These are phyloP conservation scores for Lutjanus argentimaculatus DNA, from an alignment of 2,797 vertebrate species.

Conservation along the genomic window DNA sequence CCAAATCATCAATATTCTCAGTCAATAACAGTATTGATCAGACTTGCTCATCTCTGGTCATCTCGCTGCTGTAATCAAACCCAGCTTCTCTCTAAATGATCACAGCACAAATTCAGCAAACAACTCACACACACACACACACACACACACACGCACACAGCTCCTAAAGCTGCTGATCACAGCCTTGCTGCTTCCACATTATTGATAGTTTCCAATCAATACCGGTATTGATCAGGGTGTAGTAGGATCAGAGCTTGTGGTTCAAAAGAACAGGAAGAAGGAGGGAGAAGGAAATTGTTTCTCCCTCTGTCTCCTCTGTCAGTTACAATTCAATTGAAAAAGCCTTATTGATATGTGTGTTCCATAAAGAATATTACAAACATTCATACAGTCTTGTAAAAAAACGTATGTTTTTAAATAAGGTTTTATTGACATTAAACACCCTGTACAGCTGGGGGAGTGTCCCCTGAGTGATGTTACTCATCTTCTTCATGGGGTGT, in stretches of 20 bases:
- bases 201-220: constrained; percentile 53
- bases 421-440: background rate
- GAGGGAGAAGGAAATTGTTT: background rate
- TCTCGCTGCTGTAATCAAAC: constrained; percentile 59
- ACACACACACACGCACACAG: constrained; percentile 26
- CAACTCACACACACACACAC: constrained; percentile 7
- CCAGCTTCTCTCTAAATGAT: constrained; percentile 53
- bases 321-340: constrained; percentile 10
- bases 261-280: constrained; percentile 23
- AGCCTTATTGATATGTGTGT: background rate
- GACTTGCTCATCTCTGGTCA: constrained; percentile 51
- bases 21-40: constrained; percentile 53
- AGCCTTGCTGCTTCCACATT: constrained; percentile 28
- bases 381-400: background rate
- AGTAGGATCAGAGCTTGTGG: constrained; percentile 10
- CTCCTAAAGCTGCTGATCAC: constrained; percentile 67
- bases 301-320: background rate
- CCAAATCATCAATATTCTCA: constrained; percentile 48
- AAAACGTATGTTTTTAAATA: background rate
- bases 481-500: background rate
- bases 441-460: background rate
- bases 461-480: background rate
- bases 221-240: constrained; percentile 44
- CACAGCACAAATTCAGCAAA: constrained; percentile 27
- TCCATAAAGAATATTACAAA: background rate